Conservation (phyloP, 2,113 vertebrate genomes). For the Puntigrus tetrazona region DNA sequence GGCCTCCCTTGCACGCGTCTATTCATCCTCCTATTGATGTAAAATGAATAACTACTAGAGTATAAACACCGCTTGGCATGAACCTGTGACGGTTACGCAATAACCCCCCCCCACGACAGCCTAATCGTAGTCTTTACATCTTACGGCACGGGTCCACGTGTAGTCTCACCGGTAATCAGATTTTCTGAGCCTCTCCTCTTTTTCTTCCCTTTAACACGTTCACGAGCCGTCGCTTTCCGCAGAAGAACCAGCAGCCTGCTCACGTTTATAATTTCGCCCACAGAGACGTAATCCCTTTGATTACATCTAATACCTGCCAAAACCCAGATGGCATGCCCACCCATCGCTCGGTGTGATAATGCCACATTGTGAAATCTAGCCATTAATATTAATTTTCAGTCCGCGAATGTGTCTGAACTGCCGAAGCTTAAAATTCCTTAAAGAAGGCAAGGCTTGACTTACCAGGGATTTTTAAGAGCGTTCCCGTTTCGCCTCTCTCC, state of each 20-base stretch:
- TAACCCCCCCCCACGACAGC: background rate
- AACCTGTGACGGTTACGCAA: slow-evolving; percentile 58
- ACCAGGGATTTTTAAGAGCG: slow-evolving; percentile 88
- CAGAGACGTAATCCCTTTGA: slow-evolving; percentile 96
- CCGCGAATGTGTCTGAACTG: slow-evolving; percentile 86
- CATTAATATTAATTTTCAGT: slow-evolving; percentile 95
- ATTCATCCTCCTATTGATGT: slow-evolving; percentile 80
- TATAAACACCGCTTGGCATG: slow-evolving; percentile 73
- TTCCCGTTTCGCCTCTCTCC: slow-evolving; percentile 67
- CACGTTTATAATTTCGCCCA: slow-evolving; percentile 84
- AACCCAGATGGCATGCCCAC: slow-evolving; percentile 93
- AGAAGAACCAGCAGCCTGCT: slow-evolving; percentile 77
- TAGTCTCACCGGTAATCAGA: background rate
- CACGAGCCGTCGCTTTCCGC: slow-evolving; percentile 71
- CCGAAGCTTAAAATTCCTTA: slow-evolving; percentile 86
- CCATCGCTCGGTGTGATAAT: slow-evolving; percentile 95
- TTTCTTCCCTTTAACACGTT: slow-evolving; percentile 3
- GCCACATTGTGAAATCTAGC: slow-evolving; percentile 91
- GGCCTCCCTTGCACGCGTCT: slow-evolving; percentile 67
- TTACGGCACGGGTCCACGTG: background rate
- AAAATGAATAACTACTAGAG: slow-evolving; percentile 79
- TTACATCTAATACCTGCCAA: slow-evolving; percentile 98
- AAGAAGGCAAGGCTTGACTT: slow-evolving; percentile 83
- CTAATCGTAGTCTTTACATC: slow-evolving; percentile 5
- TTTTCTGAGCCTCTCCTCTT: slow-evolving; percentile 3